Conservation (phyloP, 53 echinoderm and acorn worm genomes). For the Arbacia lixula region DNA sequence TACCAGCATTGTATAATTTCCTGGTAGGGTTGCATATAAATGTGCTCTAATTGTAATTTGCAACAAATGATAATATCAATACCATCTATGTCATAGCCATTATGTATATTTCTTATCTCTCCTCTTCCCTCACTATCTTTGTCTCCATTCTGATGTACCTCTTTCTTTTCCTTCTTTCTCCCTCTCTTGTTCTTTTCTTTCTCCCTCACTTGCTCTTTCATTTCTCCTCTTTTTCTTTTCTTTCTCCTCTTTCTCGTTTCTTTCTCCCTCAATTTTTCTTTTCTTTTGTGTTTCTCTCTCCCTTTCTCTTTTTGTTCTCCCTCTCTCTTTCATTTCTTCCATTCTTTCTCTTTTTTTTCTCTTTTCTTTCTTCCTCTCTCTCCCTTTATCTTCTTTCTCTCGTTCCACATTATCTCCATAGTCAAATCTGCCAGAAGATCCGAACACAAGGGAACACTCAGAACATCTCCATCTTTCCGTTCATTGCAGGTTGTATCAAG, state of each 20-base stretch:
- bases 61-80: too few relatives aligned
- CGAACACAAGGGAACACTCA: constrained; percentile 82
- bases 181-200: background rate
- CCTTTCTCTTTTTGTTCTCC: background rate
- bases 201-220: too few relatives aligned
- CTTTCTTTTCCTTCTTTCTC: background rate
- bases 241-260: background rate
- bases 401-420: constrained; percentile 10
- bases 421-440: constrained; percentile 83
- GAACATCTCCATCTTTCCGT: constrained; percentile 83
- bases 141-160: too few relatives aligned
- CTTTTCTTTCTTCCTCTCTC: background rate
- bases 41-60: too few relatives aligned
- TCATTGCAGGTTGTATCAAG: constrained; percentile 74
- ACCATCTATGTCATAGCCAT: too few relatives aligned
- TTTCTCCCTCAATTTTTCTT: background rate
- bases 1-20: too few relatives aligned
- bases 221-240: background rate
- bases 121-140: background rate
- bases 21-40: too few relatives aligned
- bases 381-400: background rate
- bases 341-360: too few relatives aligned
- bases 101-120: too few relatives aligned
- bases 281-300: too few relatives aligned
- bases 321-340: background rate